Evolutionary conservation across 2,797 vertebrate species (phyloP).

Genomic region (Coluber constrictor): DNA sequence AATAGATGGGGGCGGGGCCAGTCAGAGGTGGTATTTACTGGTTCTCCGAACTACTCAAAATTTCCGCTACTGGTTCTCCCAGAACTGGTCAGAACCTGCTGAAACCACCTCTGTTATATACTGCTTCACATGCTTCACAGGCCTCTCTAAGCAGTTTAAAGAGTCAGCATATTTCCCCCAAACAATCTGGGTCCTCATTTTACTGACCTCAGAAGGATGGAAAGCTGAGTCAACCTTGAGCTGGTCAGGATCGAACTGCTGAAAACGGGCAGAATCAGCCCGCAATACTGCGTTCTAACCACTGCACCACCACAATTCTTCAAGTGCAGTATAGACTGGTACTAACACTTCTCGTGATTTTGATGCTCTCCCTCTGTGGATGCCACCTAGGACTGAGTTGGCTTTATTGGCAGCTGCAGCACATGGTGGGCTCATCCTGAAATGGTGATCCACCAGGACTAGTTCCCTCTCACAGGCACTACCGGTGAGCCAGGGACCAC

Average conservation of each 20-base stretch:
- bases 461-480: too few species aligned
- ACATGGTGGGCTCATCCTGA: too few species aligned
- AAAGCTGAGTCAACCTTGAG: not conserved
- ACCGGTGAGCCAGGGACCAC: not conserved
- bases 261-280: too few species aligned
- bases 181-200: not conserved
- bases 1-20: too few species aligned
- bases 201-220: not conserved
- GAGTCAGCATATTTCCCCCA: rapidly evolving
- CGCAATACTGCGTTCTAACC: too few species aligned
- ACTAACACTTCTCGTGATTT: not conserved
- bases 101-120: too few species aligned
- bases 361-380: not conserved
- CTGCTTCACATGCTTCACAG: too few species aligned
- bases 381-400: not conserved
- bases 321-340: not conserved
- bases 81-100: too few species aligned
- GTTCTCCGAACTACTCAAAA: too few species aligned
- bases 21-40: too few species aligned
- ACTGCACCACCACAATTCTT: not conserved
- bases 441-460: not conserved
- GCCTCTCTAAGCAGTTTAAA: too few species aligned
- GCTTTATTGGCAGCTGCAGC: not conserved
- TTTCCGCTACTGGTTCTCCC: too few species aligned
- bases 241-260: not conserved